Base-by-base conservation (phyloP, 2,888 invertebrate genomes). In the Chrysolina americana region DNA sequence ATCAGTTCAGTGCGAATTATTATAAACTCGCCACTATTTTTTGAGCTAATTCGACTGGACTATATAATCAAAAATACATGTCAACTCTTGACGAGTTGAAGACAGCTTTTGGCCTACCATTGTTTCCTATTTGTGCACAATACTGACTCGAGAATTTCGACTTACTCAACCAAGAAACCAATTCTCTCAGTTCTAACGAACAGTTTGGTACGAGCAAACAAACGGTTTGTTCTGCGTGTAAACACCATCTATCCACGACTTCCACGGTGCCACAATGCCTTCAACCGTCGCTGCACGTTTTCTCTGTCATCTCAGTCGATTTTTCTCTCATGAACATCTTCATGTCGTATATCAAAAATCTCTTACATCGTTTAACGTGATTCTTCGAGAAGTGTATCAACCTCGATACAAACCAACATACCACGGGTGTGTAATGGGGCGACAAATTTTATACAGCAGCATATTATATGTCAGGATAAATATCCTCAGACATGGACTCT, bases 381-480 rank as follows among this genome's bases (percentile, higher is more conserved):
- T 76, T 77, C 78, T 75, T 78, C 70, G 75, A 71, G 66, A 76
- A 76, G 78, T 76, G 77, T 78, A 80, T 79, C 79, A 82, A 81
- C 79, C 79, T 80, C 80, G 78, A 79, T 79, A 80, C 80, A 80
- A 81, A 81, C 79, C 78, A 81, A 84, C 83, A 84, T 85, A 84
- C 82, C 84, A 85, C 82, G 85, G 84, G 82, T 85, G 86, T 85
- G 87, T 86, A 88, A 88, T 88, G 88, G 86, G 77, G 85, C 87
- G 87, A 87, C 87, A 87, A 88, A 88, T 88, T 87, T 87, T 86
- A 87, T 87, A 86, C 86, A 85, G 85, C 86, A 85, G 86, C 85
- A 85, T 86, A 87, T 87, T 86, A 86, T 87, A 86, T 82, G 86
- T 86, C 86, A 81, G 85, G 85, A 86, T 87, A 87, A 87, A 87